phyloP scores from a whole-genome alignment of 2,113 vertebrate genomes.

The Antechinus flavipes region DNA sequence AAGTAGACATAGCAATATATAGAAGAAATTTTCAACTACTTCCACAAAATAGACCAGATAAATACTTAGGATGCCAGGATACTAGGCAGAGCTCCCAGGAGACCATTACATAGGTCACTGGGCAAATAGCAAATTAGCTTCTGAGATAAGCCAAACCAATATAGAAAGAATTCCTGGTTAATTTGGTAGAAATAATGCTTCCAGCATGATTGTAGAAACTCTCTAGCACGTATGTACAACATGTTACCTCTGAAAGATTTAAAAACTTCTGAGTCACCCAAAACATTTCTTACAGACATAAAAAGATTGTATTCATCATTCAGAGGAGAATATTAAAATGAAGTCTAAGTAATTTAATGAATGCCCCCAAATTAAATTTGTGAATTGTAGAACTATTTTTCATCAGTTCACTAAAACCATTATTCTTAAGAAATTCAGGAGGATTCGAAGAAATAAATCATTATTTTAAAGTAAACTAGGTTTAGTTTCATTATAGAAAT shows the following conservation, averaged over 20 bases:
- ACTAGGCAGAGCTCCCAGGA: neutral
- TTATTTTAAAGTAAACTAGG: constrained; percentile 63
- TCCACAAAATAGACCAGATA: neutral
- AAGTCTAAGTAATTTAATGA: neutral
- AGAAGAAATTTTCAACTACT: neutral
- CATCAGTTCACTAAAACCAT: neutral
- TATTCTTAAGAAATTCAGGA: neutral
- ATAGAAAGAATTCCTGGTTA: neutral
- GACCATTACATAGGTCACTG: neutral
- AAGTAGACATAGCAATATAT: neutral
- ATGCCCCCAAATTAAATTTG: neutral
- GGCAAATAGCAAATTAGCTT: neutral
- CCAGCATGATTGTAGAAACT: neutral
- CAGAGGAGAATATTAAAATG: neutral
- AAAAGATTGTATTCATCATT: neutral
- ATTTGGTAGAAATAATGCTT: neutral
- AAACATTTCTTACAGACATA: neutral
- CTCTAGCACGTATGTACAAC: neutral
- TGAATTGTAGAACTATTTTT: neutral
- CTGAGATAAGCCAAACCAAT: neutral
- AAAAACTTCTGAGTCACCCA: constrained; percentile 9
- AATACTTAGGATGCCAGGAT: neutral
- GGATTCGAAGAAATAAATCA: constrained; percentile 10
- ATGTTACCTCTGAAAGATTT: constrained; percentile 31
- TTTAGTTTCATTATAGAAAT: constrained; percentile 44